Percentiles rank a stretch among this genome's conserved stretches.
Conservation (phyloP, 2,113 vertebrate genomes). For the Vidua macroura region DNA sequence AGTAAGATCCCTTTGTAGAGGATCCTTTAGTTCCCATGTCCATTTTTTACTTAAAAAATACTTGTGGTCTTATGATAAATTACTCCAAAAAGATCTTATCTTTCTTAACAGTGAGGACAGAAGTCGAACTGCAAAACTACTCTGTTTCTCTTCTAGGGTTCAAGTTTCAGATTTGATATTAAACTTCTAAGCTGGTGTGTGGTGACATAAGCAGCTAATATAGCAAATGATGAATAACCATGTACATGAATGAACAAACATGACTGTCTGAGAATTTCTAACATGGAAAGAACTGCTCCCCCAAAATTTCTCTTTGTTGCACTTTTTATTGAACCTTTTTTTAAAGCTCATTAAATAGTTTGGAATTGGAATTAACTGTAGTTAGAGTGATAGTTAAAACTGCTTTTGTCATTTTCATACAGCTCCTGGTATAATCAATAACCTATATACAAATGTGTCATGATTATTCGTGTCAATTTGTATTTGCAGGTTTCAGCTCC, state of each 20-base stretch:
- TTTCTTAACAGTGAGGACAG: not conserved
- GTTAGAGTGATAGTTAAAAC: not conserved
- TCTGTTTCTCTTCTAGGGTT: not conserved
- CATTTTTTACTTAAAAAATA: not conserved
- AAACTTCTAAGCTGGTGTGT: not conserved
- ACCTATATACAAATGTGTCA: not conserved
- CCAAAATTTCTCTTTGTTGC: not conserved
- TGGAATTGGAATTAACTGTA: not conserved
- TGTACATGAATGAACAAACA: not conserved
- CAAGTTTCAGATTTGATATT: not conserved
- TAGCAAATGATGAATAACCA: not conserved
- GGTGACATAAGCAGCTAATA: not conserved
- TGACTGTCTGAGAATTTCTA: not conserved
- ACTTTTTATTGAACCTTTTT: not conserved
- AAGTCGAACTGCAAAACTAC: not conserved
- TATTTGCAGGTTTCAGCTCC: not conserved
- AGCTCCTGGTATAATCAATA: constrained; percentile 1
- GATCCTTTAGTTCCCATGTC: not conserved
- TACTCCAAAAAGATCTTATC: not conserved
- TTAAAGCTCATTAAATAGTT: not conserved
- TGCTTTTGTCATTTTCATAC: not conserved
- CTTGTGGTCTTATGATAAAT: not conserved
- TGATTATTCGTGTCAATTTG: not conserved
- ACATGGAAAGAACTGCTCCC: fast-evolving
- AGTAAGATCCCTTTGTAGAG: not conserved